These are phyloP conservation scores for Drosophila eohydei DNA, from an alignment of 2,888 invertebrate species.

Conservation along the genomic window DNA sequence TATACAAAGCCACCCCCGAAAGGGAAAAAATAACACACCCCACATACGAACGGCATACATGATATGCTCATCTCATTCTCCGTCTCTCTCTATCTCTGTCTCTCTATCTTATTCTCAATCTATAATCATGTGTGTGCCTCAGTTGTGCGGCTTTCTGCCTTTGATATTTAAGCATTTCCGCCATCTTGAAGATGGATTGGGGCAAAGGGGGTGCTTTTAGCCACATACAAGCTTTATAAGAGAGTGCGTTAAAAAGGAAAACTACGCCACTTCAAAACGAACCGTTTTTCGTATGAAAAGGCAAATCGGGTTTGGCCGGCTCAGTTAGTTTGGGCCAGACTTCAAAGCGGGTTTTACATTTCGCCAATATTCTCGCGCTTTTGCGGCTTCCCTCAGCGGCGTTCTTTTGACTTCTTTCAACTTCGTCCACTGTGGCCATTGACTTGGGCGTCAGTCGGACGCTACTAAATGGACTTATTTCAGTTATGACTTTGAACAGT, in stretches of 20 bases:
- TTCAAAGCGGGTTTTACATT: constrained; percentile 77
- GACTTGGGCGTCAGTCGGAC: constrained; percentile 57
- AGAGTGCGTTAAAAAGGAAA: constrained; percentile 78
- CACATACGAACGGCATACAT: constrained; percentile 30
- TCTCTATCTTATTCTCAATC: constrained; percentile 7
- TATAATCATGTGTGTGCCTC: constrained; percentile 37
- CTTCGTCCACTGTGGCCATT: constrained; percentile 42
- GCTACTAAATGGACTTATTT: constrained; percentile 44
- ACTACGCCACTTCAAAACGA: constrained; percentile 77
- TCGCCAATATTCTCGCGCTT: constrained; percentile 80
- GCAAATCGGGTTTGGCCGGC: constrained; percentile 68
- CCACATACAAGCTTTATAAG: constrained; percentile 30
- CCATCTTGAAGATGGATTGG: constrained; percentile 63
- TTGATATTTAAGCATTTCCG: constrained; percentile 80
- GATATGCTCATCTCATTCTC: constrained; percentile 26
- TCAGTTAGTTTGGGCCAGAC: constrained; percentile 64
- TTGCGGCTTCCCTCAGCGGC: constrained; percentile 64
- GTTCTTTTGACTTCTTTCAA: constrained; percentile 19
- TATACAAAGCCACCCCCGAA: constrained; percentile 62
- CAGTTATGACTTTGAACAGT: constrained; percentile 71
- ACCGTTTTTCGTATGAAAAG: constrained; percentile 68
- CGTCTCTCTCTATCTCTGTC: not conserved
- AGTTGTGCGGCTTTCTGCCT: constrained; percentile 64
- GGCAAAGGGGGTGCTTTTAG: constrained; percentile 6
- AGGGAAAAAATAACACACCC: constrained; percentile 39